Percentiles rank a stretch among this genome's conserved stretches.
Conservation (phyloP, 1,140 invertebrate genomes). For the Drosophila athabasca region DNA sequence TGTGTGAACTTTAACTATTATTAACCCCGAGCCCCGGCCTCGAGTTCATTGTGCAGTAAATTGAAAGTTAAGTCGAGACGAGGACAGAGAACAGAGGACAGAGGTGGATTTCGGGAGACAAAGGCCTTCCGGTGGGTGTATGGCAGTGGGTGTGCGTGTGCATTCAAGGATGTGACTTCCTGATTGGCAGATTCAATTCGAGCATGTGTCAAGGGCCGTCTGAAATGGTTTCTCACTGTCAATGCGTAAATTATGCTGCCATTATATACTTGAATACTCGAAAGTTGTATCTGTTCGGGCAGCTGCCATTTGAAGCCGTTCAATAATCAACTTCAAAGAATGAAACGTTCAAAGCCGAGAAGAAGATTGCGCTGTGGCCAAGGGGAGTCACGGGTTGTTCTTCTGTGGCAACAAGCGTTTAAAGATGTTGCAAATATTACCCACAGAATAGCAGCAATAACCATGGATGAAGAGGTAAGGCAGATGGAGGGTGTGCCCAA, state of each 20-base stretch:
- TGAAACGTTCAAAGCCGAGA: too few relatives aligned
- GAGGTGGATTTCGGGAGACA: not conserved
- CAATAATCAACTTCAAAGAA: too few relatives aligned
- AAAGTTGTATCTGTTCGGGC: not conserved
- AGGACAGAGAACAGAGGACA: conserved; percentile 2
- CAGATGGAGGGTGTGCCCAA: not conserved
- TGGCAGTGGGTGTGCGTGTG: too few relatives aligned
- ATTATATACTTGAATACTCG: not conserved
- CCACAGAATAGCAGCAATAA: conserved; percentile 15
- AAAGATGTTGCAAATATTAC: conserved; percentile 35
- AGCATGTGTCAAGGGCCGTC: conserved; percentile 14
- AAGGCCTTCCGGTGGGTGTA: not conserved
- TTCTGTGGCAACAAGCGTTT: conserved; percentile 27
- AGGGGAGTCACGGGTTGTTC: too few relatives aligned
- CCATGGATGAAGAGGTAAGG: not conserved
- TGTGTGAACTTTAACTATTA: conserved; percentile 51
- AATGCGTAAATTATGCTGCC: conserved; percentile 11
- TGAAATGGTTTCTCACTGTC: conserved; percentile 6
- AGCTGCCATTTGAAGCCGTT: not conserved
- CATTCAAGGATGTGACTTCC: conserved; percentile 4
- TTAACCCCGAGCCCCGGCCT: conserved; percentile 30
- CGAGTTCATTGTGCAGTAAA: conserved; percentile 45
- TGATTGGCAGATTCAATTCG: conserved; percentile 49
- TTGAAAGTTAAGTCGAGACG: conserved; percentile 38
- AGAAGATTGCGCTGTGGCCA: too few relatives aligned